phyloP scores from a whole-genome alignment of 2,797 vertebrate species.

The Emys orbicularis region DNA sequence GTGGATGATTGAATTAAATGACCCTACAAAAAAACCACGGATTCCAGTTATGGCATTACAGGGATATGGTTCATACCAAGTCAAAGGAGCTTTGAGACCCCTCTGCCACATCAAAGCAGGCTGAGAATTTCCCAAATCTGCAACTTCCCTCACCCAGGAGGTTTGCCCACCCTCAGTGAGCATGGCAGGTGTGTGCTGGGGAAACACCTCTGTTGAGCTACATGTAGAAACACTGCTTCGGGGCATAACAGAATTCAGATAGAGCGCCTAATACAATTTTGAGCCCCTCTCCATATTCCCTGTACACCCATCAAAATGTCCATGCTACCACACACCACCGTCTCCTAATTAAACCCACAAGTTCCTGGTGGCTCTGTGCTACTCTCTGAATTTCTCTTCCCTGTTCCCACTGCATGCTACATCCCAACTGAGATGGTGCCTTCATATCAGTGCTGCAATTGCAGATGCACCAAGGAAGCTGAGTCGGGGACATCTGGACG shows the following conservation, averaged over 20 bases:
- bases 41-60: neutral
- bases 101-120: neutral
- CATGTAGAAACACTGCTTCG: neutral
- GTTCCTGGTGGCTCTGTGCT: conserved; percentile 41
- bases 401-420: conserved; percentile 66
- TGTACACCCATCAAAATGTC: neutral
- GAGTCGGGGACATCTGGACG: conserved; percentile 54
- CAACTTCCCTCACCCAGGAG: neutral
- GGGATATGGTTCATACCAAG: neutral
- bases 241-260: too few relatives aligned
- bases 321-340: neutral
- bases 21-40: neutral
- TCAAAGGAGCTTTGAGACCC: neutral
- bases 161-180: neutral
- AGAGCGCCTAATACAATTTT: neutral
- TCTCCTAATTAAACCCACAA: neutral
- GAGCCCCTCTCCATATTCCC: neutral
- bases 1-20: neutral
- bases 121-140: neutral
- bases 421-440: conserved; percentile 52
- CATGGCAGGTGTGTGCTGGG: neutral
- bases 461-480: conserved; percentile 49
- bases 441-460: conserved; percentile 61
- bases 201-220: neutral
- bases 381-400: conserved; percentile 57